Percentiles rank a stretch among this genome's conserved stretches.
phyloP scores from a whole-genome alignment of 2,888 invertebrate species.

The Athrips mouffetella region DNA sequence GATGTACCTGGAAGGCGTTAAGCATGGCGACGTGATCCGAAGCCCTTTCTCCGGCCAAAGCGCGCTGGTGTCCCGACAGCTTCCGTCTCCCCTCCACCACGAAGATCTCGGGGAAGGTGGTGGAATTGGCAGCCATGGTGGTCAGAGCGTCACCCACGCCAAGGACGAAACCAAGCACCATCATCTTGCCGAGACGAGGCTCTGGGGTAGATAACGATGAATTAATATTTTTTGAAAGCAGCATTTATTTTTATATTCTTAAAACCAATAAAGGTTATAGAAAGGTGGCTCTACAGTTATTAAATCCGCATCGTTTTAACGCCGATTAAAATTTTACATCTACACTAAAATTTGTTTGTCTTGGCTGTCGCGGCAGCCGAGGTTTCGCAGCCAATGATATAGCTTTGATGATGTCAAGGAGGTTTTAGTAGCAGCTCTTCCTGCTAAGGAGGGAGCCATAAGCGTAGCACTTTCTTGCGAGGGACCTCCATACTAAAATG shows the following conservation, averaged over 20 bases:
- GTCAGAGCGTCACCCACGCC: slow-evolving; percentile 94
- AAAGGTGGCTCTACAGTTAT: too few relatives aligned
- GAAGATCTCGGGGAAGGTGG: slow-evolving; percentile 97
- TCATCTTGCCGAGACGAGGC: slow-evolving; percentile 97
- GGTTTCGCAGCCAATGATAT: too few relatives aligned
- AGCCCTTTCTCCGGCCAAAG: slow-evolving; percentile 89
- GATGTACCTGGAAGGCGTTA: slow-evolving; percentile 87
- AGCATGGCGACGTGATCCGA: slow-evolving; percentile 98
- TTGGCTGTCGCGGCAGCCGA: too few relatives aligned
- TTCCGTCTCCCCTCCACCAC: slow-evolving; percentile 86
- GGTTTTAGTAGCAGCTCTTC: too few relatives aligned
- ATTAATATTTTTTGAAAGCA: neutral
- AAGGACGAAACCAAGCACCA: slow-evolving; percentile 95
- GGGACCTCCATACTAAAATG: too few relatives aligned
- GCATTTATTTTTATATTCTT: neutral
- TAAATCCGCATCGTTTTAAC: too few relatives aligned
- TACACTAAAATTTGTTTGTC: too few relatives aligned
- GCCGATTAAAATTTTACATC: too few relatives aligned
- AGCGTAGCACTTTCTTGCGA: too few relatives aligned
- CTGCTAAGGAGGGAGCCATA: too few relatives aligned
- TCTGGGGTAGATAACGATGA: slow-evolving; percentile 71
- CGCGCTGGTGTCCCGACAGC: slow-evolving; percentile 89
- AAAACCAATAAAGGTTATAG: neutral
- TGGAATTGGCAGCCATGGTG: slow-evolving; percentile 96
- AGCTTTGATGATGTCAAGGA: too few relatives aligned